Evolutionary conservation across 2,113 vertebrate genomes (phyloP).

Genomic region (Chitala chitala): DNA sequence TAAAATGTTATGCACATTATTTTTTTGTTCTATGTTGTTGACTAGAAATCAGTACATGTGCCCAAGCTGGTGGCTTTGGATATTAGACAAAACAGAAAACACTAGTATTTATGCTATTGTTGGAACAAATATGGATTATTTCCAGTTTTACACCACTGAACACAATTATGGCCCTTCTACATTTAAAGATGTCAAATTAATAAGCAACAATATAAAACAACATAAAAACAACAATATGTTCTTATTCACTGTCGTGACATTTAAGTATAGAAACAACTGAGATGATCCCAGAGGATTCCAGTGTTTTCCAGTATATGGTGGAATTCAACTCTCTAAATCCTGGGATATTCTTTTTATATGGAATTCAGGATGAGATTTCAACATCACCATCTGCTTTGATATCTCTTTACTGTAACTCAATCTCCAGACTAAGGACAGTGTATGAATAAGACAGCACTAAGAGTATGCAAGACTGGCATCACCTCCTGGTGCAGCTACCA

Average conservation of each 20-base stretch:
- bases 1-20: not conserved
- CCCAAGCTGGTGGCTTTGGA: not conserved
- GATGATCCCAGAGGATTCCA: not conserved
- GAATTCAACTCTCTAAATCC: not conserved
- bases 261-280: not conserved
- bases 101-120: not conserved
- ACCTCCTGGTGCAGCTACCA: not conserved
- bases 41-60: too few species aligned
- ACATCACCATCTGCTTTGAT: not conserved
- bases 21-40: too few species aligned
- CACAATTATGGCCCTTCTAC: not conserved
- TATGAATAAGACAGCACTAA: too few species aligned
- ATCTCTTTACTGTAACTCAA: too few species aligned
- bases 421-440: too few species aligned
- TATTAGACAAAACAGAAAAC: not conserved
- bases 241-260: slow-evolving; percentile 8
- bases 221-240: not conserved
- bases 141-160: not conserved
- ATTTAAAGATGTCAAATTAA: not conserved
- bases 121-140: not conserved
- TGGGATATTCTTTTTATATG: not conserved
- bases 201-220: not conserved
- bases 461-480: too few species aligned
- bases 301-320: too few species aligned
- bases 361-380: not conserved